These are phyloP conservation scores for Wiebesia pumilae DNA, from an alignment of 1,140 invertebrate species.

Conservation along the genomic window DNA sequence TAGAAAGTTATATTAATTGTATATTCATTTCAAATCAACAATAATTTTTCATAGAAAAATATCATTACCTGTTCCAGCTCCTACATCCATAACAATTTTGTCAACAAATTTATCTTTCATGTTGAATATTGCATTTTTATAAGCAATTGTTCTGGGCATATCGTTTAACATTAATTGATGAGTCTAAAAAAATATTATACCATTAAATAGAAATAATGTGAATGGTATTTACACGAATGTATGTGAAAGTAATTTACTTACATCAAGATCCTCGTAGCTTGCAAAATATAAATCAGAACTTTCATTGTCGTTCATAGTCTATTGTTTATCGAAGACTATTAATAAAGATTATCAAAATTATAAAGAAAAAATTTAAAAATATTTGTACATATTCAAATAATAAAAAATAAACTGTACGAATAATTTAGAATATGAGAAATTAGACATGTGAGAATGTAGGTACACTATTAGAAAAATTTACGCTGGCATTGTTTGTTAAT, in stretches of 20 bases:
- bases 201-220: background rate
- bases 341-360: background rate
- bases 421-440: background rate
- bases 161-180: conserved; percentile 90
- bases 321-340: background rate
- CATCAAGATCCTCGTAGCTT: conserved; percentile 66
- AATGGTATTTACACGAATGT: background rate
- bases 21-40: conserved; percentile 12
- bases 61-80: conserved; percentile 85
- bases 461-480: no score
- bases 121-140: conserved; percentile 91
- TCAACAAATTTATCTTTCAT: conserved; percentile 81
- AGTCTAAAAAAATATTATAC: conserved; percentile 74
- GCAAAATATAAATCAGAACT: conserved; percentile 62
- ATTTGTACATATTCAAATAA: background rate
- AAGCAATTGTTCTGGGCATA: conserved; percentile 90
- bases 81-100: conserved; percentile 94
- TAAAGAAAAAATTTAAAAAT: background rate
- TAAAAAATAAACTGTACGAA: background rate
- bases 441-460: background rate
- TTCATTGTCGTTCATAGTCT: conserved; percentile 48
- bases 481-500: no score
- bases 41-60: conserved; percentile 33
- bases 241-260: conserved; percentile 57
- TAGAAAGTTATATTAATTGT: conserved; percentile 43